Evolutionary conservation across 2,797 vertebrate species (phyloP), one percentile per base, ranked within the genome.

Genomic region (Pempheris klunzingeri): DNA sequence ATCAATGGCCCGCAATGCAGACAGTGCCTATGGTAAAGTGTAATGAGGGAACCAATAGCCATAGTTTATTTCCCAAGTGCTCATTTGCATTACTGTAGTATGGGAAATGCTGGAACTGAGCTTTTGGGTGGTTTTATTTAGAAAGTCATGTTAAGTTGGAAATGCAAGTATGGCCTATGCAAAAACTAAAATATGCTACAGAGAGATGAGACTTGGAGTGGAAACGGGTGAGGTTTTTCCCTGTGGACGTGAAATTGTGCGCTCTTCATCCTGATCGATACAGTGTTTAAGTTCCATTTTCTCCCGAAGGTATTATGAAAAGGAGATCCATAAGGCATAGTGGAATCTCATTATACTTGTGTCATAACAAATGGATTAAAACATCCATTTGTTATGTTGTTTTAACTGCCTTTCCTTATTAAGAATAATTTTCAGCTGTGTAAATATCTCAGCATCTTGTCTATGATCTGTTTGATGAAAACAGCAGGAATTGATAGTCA

Each of bases 401-500:
- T 74, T 74, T 41, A 43, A 47, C 36, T 9, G 4, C 52, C 36
- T 72, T 5, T 73, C 50, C 71, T 83, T 71, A 84, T 88, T 87
- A 82, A 55, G 58, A 73, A 38, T 44, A 3, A 24, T 43, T 78
- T 77, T 76, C 36, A 65, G 39, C 47, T 46, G 53, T 14, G 41
- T 81, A 75, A 72, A 87, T 78, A 78, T 71, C 41, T 60, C 32
- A 38, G 59, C 30, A 50, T 72, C 58, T 58, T 11, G 15, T 78
- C 61, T 89, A 91, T 90, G 84, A 90, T 87, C 78, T 80, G 24
- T 71, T 38, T 76, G 26, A 61, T n/a, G 61, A 53, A 77, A 67
- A 54, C 74, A 74, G 44, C 32, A 60, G 62, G 49, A 28, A 76
- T 44, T 61, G 2, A 66, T 68, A 71, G 30, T 58, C 62, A 76